Conservation (phyloP, 2,888 invertebrate genomes). For the Fragum sueziense region DNA sequence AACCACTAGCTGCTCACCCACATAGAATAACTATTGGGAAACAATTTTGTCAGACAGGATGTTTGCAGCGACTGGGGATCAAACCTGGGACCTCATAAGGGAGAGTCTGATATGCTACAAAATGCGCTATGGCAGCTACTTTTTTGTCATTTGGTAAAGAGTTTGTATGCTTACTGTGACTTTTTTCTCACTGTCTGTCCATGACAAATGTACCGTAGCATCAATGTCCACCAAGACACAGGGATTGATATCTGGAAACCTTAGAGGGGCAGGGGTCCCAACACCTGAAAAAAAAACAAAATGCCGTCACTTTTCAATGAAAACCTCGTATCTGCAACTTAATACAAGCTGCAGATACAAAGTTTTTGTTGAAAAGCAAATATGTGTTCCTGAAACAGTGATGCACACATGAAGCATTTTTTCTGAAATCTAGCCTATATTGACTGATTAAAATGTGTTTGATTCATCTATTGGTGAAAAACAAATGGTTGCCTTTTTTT, state of each 20-base stretch:
- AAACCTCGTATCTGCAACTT: no score
- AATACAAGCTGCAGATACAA: no score
- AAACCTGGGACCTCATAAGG: no score
- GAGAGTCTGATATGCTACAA: no score
- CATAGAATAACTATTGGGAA: no score
- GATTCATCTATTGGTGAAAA: background rate
- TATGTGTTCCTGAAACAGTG: no score
- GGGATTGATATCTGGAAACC: background rate
- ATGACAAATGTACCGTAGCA: background rate
- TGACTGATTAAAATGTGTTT: background rate
- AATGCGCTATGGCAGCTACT: no score
- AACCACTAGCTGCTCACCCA: no score
- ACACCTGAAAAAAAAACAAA: background rate
- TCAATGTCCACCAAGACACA: slow-evolving; percentile 9
- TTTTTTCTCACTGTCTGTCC: background rate
- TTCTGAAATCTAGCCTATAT: background rate
- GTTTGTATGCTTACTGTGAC: background rate
- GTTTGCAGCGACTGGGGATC: no score
- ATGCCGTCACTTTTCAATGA: background rate
- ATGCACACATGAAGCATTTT: background rate
- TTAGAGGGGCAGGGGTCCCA: background rate
- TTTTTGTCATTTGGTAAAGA: no score
- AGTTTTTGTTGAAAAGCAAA: no score
- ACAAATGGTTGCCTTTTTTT: background rate
- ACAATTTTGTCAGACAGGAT: no score